These are phyloP conservation scores for Rhagium mordax DNA, from an alignment of 2,888 invertebrate species.

Conservation along the genomic window DNA sequence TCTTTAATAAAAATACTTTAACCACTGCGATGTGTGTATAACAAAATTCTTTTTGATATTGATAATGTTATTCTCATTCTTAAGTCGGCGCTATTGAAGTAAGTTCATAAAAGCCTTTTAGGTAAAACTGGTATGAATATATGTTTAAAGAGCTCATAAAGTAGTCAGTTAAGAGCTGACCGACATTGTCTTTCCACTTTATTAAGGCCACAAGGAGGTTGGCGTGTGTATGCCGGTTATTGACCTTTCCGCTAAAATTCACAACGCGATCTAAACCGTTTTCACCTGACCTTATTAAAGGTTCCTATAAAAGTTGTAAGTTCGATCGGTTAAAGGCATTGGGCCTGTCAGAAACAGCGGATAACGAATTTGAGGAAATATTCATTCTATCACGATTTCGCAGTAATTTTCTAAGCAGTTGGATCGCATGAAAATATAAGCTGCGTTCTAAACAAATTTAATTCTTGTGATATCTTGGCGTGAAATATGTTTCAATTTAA, in stretches of 20 bases:
- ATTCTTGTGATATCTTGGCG: no score
- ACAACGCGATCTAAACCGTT: neutral
- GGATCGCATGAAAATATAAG: neutral
- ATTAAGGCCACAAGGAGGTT: neutral
- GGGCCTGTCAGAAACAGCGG: slow-evolving; percentile 15
- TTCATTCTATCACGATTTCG: neutral
- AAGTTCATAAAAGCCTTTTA: neutral
- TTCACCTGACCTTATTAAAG: slow-evolving; percentile 6
- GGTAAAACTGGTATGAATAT: neutral
- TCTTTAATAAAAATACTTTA: no score
- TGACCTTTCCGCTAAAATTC: slow-evolving; percentile 16
- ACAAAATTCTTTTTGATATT: no score
- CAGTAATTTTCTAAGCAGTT: neutral
- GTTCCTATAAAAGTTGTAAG: slow-evolving; percentile 2
- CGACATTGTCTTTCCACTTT: slow-evolving; percentile 11
- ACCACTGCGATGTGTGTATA: no score
- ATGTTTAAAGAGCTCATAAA: neutral
- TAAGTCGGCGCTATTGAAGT: neutral
- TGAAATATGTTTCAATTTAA: no score
- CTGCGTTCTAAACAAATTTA: no score
- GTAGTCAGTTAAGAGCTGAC: neutral
- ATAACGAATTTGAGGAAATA: neutral
- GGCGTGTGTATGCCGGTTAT: slow-evolving; percentile 2
- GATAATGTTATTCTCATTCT: no score
- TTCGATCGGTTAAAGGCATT: slow-evolving; percentile 21